phyloP scores from a whole-genome alignment of 2,113 vertebrate genomes.

The Sinocyclocheilus grahami region DNA sequence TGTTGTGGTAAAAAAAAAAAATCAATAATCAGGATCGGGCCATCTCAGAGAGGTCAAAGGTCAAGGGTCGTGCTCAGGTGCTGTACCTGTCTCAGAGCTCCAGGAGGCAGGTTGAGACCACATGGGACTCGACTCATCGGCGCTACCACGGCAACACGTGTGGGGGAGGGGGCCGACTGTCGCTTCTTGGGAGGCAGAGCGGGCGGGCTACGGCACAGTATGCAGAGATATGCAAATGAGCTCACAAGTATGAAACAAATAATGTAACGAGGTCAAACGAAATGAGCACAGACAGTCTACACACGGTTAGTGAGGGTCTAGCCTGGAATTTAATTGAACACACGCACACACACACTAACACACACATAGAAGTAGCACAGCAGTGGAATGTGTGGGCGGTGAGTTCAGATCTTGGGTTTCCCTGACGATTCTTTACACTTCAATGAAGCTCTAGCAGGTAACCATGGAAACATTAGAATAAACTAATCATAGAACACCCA shows the following conservation, averaged over 20 bases:
- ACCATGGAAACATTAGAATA: slow-evolving; percentile 21
- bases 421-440: slow-evolving; percentile 6
- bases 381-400: slow-evolving; percentile 42
- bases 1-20: too few species aligned
- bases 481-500: slow-evolving; percentile 28
- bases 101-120: slow-evolving; percentile 90
- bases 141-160: slow-evolving; percentile 91
- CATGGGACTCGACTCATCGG: slow-evolving; percentile 92
- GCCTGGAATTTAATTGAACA: slow-evolving; percentile 2
- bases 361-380: slow-evolving; percentile 4
- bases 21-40: not conserved
- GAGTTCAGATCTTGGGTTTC: slow-evolving; percentile 14
- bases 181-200: slow-evolving; percentile 95
- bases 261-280: slow-evolving; percentile 20
- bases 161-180: slow-evolving; percentile 91
- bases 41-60: slow-evolving; percentile 22
- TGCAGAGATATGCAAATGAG: slow-evolving; percentile 22
- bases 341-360: not conserved
- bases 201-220: slow-evolving; percentile 76
- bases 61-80: not conserved
- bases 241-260: slow-evolving; percentile 13
- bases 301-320: slow-evolving; percentile 27
- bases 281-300: slow-evolving; percentile 5
- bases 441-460: not conserved
- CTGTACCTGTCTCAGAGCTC: slow-evolving; percentile 89